These are phyloP conservation scores for Champsocephalus gunnari DNA, from an alignment of 2,797 vertebrate genomes.

Conservation along the genomic window DNA sequence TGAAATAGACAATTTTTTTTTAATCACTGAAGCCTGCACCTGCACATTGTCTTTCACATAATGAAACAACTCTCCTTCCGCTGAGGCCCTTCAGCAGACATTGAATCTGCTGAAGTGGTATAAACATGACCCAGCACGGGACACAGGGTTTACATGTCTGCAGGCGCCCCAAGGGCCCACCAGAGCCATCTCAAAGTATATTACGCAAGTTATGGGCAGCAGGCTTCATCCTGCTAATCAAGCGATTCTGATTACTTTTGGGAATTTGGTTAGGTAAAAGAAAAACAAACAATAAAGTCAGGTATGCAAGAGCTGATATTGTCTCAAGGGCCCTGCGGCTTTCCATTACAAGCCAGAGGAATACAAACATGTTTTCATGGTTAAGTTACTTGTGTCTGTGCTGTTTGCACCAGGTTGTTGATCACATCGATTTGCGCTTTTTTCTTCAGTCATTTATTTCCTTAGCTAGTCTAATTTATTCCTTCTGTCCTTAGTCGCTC, in stretches of 20 bases:
- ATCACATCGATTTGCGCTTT: conserved; percentile 41
- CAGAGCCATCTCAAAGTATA: conserved; percentile 41
- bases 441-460: conserved; percentile 37
- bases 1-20: background rate
- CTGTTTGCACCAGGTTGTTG: conserved; percentile 35
- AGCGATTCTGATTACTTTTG: conserved; percentile 66
- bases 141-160: conserved; percentile 13
- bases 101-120: conserved; percentile 3
- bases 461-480: background rate
- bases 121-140: background rate
- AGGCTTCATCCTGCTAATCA: conserved; percentile 66
- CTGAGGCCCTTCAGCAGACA: background rate
- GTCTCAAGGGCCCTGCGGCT: conserved; percentile 52
- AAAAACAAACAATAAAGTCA: conserved; percentile 62
- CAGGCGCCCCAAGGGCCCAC: conserved; percentile 1
- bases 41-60: background rate
- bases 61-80: conserved; percentile 29
- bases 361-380: conserved; percentile 66
- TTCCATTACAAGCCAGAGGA: conserved; percentile 59
- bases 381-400: conserved; percentile 56
- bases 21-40: background rate
- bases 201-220: conserved; percentile 49
- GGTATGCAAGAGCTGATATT: conserved; percentile 62
- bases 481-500: background rate
- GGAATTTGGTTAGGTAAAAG: conserved; percentile 30